Conservation (phyloP, 2,888 invertebrate species). For the Tetranychus truncatus region DNA sequence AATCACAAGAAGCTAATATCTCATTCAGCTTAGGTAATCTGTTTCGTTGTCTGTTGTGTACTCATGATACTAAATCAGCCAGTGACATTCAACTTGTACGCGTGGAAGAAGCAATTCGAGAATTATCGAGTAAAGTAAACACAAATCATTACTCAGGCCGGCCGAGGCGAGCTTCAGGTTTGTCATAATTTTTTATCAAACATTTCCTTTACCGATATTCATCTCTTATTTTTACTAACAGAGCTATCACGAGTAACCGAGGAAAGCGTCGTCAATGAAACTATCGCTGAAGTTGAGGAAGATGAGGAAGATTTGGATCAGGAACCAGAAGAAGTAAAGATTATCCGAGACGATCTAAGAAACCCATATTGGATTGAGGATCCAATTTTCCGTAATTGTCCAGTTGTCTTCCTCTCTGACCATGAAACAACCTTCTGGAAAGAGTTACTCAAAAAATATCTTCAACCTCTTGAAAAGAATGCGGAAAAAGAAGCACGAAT, state of each 20-base stretch:
- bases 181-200: neutral
- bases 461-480: slow-evolving; percentile 36
- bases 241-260: neutral
- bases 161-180: neutral
- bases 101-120: neutral
- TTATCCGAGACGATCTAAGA: neutral
- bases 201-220: neutral
- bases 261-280: neutral
- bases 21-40: neutral
- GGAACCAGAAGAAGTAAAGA: neutral
- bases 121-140: neutral
- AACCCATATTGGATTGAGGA: slow-evolving; percentile 2
- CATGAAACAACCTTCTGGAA: slow-evolving; percentile 38
- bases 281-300: neutral
- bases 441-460: slow-evolving; percentile 37
- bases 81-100: neutral
- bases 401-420: slow-evolving; percentile 1
- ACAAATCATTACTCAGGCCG: neutral
- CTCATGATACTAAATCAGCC: neutral
- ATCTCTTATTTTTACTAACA: neutral
- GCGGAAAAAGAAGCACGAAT: slow-evolving; percentile 33
- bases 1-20: neutral
- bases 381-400: neutral
- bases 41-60: neutral
- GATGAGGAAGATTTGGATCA: neutral